Conservation (phyloP, 2,113 vertebrate species). For the Pimephales promelas region DNA sequence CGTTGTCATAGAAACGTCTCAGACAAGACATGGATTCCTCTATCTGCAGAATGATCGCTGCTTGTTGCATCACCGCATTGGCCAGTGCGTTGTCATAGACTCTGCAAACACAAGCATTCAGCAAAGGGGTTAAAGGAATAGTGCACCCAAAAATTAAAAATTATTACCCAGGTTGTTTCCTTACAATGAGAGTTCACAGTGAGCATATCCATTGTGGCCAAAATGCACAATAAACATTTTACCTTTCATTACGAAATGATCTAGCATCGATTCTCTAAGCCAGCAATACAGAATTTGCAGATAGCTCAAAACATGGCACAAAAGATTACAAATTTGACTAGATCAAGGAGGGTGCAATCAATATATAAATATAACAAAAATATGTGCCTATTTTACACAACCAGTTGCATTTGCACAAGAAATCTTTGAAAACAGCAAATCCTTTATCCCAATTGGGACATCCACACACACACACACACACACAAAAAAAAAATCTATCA, state of each 20-base stretch:
- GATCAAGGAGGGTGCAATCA: neutral
- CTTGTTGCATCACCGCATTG: slow-evolving; percentile 75
- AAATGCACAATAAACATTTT: neutral
- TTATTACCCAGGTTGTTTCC: neutral
- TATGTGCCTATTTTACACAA: too few relatives aligned
- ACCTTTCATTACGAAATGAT: too few relatives aligned
- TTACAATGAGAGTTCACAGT: neutral
- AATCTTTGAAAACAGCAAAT: too few relatives aligned
- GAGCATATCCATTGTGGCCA: neutral
- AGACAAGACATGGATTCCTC: slow-evolving; percentile 68
- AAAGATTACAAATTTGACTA: neutral
- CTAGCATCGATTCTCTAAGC: too few relatives aligned
- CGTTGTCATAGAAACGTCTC: slow-evolving; percentile 61
- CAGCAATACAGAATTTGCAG: neutral
- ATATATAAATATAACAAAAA: neutral
- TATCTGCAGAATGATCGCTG: slow-evolving; percentile 70
- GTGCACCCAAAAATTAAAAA: neutral
- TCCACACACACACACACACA: too few relatives aligned
- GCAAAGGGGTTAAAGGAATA: neutral
- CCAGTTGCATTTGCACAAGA: too few relatives aligned
- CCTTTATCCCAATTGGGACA: too few relatives aligned
- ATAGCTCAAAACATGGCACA: neutral
- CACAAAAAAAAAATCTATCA: too few relatives aligned
- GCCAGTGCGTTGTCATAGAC: slow-evolving; percentile 72
- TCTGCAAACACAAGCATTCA: slow-evolving; percentile 46